Conservation (phyloP, 2,888 invertebrate species). For the Melieria picta region DNA sequence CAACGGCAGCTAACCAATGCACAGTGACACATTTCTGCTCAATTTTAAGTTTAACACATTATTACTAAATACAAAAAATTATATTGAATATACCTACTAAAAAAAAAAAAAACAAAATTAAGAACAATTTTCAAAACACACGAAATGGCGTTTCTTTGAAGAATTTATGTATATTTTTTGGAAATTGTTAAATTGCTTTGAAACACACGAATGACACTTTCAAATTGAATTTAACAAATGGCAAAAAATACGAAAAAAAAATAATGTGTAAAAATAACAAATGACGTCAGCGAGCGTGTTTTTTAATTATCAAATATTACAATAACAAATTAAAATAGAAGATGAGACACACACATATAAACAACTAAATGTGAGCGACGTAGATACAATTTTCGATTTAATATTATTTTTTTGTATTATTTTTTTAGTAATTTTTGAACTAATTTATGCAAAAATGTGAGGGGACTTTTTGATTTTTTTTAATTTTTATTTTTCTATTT, state of each 20-base stretch:
- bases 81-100: too few species aligned
- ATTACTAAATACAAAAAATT: too few species aligned
- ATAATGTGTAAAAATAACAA: not conserved
- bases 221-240: not conserved
- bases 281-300: not conserved
- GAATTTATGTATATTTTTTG: conserved; percentile 18
- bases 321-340: not conserved
- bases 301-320: not conserved
- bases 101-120: not conserved
- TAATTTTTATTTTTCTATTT: not conserved
- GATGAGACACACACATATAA: not conserved
- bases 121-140: conserved; percentile 6
- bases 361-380: not conserved
- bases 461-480: not conserved
- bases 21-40: too few species aligned
- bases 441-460: too few species aligned
- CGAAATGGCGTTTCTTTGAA: conserved; percentile 19
- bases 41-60: too few species aligned
- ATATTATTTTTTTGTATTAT: not conserved
- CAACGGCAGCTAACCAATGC: too few species aligned
- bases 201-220: conserved; percentile 20
- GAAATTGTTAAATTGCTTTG: conserved; percentile 21
- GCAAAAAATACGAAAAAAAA: not conserved
- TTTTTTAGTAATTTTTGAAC: too few species aligned
- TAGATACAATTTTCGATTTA: not conserved